Evolutionary conservation across 2,113 vertebrate species (phyloP).

Genomic region (Onychorhynchus coronatus): DNA sequence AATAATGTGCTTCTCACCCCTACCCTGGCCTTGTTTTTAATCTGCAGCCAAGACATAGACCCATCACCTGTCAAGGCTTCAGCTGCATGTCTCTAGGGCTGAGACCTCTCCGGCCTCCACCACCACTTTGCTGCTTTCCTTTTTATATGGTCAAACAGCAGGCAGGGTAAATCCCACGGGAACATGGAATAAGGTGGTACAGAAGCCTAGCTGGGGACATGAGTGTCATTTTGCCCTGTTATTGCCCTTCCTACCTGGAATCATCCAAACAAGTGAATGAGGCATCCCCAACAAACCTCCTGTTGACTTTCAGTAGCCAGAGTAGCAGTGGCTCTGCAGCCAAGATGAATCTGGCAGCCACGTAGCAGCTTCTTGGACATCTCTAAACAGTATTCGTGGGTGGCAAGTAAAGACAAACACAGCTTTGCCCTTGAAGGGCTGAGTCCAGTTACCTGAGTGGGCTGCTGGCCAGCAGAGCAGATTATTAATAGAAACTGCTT

Average conservation of each 20-base stretch:
- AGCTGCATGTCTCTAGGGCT: fast-evolving
- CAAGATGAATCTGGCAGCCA: neutral
- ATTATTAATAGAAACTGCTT: neutral
- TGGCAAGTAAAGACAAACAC: neutral
- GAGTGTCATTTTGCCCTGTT: neutral
- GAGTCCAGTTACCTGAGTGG: neutral
- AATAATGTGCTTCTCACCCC: fast-evolving
- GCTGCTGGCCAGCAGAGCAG: neutral
- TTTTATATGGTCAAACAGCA: fast-evolving
- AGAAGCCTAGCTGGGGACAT: neutral
- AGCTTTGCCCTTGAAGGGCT: neutral
- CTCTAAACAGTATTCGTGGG: neutral
- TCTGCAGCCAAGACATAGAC: neutral
- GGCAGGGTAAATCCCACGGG: neutral
- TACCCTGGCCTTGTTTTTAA: neutral
- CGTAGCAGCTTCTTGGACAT: neutral
- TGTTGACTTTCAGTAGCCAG: neutral
- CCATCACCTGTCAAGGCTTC: neutral
- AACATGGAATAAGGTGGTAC: neutral
- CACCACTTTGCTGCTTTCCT: neutral
- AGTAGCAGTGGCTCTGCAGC: neutral
- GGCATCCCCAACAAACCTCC: neutral
- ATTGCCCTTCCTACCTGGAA: neutral
- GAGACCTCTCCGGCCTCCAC: neutral
- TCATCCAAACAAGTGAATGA: neutral